These are phyloP conservation scores for Patiria miniata DNA, from an alignment of 35 echinoderm and acorn worm species.

Conservation along the genomic window DNA sequence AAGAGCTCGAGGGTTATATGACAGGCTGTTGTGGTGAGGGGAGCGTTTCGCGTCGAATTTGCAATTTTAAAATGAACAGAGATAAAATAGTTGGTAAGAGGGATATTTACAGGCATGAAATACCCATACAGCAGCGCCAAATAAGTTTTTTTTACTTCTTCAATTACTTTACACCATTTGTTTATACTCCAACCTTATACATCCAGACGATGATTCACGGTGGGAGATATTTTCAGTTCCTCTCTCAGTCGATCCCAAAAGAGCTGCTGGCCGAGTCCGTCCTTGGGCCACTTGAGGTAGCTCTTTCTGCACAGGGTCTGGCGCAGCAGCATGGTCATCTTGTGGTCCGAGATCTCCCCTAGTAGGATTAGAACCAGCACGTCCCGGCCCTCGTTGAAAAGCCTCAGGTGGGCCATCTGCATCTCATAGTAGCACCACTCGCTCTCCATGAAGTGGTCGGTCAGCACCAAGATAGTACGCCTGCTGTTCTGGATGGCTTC, in stretches of 20 bases:
- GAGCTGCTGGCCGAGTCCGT: constrained; percentile 3
- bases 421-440: constrained; percentile 30
- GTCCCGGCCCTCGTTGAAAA: background rate
- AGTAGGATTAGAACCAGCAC: constrained; percentile 5
- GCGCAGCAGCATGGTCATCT: constrained; percentile 11
- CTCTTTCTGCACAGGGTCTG: background rate
- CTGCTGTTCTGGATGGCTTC: background rate
- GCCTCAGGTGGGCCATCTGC: background rate
- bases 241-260: background rate
- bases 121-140: no score
- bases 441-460: constrained; percentile 23
- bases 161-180: no score
- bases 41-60: no score
- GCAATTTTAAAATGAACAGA: no score
- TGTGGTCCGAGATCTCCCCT: background rate
- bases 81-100: no score
- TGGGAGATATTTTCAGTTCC: background rate
- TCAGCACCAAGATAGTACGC: background rate
- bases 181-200: background rate
- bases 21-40: no score
- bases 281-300: constrained; percentile 17
- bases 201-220: constrained; percentile 2
- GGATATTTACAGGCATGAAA: no score
- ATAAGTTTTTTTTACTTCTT: no score
- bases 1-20: no score